Evolutionary conservation across 2,797 vertebrate species (phyloP).

Genomic region (Acanthornis magna): DNA sequence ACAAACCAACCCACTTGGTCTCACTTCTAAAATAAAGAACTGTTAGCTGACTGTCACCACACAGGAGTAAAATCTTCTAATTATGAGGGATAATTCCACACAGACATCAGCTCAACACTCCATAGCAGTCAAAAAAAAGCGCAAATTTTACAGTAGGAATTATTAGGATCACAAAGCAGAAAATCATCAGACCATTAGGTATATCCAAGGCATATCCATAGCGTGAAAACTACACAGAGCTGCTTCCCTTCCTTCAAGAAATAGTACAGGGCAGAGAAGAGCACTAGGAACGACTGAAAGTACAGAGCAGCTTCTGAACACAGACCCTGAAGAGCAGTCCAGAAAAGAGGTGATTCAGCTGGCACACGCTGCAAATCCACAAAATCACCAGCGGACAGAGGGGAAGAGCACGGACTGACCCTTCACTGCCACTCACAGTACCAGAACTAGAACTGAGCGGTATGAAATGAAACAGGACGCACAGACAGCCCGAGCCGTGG

Average conservation of each 20-base stretch:
- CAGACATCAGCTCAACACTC: background rate
- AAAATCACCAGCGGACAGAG: background rate
- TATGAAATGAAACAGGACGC: background rate
- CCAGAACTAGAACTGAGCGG: background rate
- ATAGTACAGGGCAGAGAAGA: background rate
- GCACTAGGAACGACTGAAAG: background rate
- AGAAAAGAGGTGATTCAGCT: background rate
- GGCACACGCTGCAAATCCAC: rapidly evolving
- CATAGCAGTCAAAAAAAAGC: background rate
- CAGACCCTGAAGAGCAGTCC: background rate
- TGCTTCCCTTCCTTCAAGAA: background rate
- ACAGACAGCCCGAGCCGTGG: background rate
- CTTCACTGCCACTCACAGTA: background rate
- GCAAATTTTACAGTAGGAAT: background rate
- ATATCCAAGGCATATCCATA: background rate
- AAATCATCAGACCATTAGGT: background rate
- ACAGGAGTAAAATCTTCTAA: background rate
- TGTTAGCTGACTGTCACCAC: background rate
- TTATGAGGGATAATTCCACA: background rate
- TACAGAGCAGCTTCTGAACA: background rate
- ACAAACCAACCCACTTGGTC: background rate
- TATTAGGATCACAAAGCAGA: background rate
- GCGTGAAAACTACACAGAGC: rapidly evolving
- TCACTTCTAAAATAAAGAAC: background rate
- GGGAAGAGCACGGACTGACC: background rate